Evolutionary conservation across 1,140 invertebrate genomes (phyloP).

Genomic region (Spodoptera litura): DNA sequence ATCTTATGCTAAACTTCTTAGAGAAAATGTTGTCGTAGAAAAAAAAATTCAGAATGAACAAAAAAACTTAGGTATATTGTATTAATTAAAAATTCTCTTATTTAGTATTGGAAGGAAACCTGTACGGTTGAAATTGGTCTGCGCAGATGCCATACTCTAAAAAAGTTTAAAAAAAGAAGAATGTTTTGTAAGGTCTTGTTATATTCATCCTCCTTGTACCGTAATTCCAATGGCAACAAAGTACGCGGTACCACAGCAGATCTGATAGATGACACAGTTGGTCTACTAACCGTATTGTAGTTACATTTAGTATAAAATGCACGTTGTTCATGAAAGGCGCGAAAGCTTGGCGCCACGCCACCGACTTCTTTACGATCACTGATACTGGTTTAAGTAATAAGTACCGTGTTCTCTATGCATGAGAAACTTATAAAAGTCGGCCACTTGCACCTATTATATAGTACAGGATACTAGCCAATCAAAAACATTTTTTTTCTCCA

Average conservation of each 20-base stretch:
- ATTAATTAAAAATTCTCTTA: too few species aligned
- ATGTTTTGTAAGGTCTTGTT: too few species aligned
- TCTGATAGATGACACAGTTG: constrained; percentile 26
- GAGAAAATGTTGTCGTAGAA: too few species aligned
- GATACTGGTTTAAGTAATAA: constrained; percentile 49
- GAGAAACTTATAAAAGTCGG: constrained; percentile 31
- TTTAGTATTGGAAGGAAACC: too few species aligned
- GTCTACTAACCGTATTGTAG: constrained; percentile 16
- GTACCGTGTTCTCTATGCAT: constrained; percentile 36
- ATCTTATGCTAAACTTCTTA: too few species aligned
- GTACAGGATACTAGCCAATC: background rate
- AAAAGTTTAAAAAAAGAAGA: too few species aligned
- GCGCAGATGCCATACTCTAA: too few species aligned
- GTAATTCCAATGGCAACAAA: constrained; percentile 18
- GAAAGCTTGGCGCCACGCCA: constrained; percentile 65
- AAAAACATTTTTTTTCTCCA: background rate
- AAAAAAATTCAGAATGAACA: too few species aligned
- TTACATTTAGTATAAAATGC: constrained; percentile 30
- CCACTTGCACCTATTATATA: constrained; percentile 25
- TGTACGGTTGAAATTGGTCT: too few species aligned
- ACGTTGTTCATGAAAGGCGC: constrained; percentile 38
- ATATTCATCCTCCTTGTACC: background rate
- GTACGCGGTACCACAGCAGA: constrained; percentile 10
- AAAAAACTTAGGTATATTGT: too few species aligned
- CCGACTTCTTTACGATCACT: constrained; percentile 62